Conservation (phyloP, 2,888 invertebrate genomes). For the Protophormia terraenovae region DNA sequence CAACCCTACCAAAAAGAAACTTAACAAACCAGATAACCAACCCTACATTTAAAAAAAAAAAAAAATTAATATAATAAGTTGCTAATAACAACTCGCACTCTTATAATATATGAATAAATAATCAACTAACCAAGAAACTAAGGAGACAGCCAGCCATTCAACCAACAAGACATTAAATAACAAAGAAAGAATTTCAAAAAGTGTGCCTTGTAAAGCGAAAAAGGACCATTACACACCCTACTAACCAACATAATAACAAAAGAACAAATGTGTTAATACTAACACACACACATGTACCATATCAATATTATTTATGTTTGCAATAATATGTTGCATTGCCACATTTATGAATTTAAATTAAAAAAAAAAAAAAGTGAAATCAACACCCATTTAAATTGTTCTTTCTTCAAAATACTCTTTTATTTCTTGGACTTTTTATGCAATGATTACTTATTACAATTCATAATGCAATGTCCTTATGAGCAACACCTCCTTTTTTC, state of each 20-base stretch:
- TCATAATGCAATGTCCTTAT: constrained; percentile 51
- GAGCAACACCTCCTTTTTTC: constrained; percentile 44
- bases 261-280: constrained; percentile 41
- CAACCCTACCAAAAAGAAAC: constrained; percentile 44
- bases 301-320: constrained; percentile 10
- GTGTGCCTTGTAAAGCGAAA: constrained; percentile 56
- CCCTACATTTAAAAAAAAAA: constrained; percentile 38
- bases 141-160: constrained; percentile 31
- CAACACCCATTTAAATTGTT: constrained; percentile 54
- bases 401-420: not conserved
- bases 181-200: constrained; percentile 31
- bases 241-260: constrained; percentile 43
- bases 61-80: constrained; percentile 44
- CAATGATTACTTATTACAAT: constrained; percentile 29
- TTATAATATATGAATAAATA: constrained; percentile 22
- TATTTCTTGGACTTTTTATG: constrained; percentile 32
- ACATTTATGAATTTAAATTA: constrained; percentile 30
- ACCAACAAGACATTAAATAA: constrained; percentile 1
- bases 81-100: constrained; percentile 61
- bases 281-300: not conserved
- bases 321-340: constrained; percentile 33
- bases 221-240: constrained; percentile 60
- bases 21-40: constrained; percentile 29
- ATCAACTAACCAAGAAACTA: constrained; percentile 13
- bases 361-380: constrained; percentile 40